Evolutionary conservation across 1,140 invertebrate genomes (phyloP), one percentile per base, ranked within the genome.

Genomic region (Meloidogyne hapla): DNA sequence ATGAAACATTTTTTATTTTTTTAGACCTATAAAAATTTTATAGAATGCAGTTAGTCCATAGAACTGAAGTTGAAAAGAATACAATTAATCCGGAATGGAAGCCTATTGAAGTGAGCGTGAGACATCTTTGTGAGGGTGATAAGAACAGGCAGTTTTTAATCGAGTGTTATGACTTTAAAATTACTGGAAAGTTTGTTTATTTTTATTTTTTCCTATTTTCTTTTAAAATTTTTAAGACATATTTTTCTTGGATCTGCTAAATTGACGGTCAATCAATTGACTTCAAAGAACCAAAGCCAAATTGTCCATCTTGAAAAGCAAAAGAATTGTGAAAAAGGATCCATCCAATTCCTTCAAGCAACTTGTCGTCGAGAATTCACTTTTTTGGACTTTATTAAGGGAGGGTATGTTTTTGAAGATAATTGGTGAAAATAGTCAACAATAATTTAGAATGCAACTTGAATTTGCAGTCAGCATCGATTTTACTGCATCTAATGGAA

Each of bases 51-150:
- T 85, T 90, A 18, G 89, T 90, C 40, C 89, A 90, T 79, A 87
- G 89, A 83, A 90, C 90, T 23, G 90, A 91, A 85, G 88, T 89
- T 5, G 88, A 90, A 5, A 90, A 89, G 72, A 88, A 88, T 25
- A 91, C 88, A 6, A 81, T 90, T 64, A 89, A 90, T 85, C 91
- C 91, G 23, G 87, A 85, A 13, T 91, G 91, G 91, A 88, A 88
- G 79, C 86, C 88, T 15, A 90, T 91, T 80, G 87, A 87, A n/a
- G 85, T 91, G n/a, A 85, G 89, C 40, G 84, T 91, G 1, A 83
- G 90, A 45, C 85, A 88, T 6, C 81, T 92, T 13, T 91, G 91
- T 83, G 90, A 90, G 85, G 91, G 90, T 13, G 91, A 92, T 83
- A 81, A 78, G 25, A 67, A 82, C 69, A 66, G 64, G 23, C 56